Evolutionary conservation across 1,140 invertebrate genomes (phyloP), one percentile per base, ranked within the genome.

Genomic region (Dufourea novaeangliae): DNA sequence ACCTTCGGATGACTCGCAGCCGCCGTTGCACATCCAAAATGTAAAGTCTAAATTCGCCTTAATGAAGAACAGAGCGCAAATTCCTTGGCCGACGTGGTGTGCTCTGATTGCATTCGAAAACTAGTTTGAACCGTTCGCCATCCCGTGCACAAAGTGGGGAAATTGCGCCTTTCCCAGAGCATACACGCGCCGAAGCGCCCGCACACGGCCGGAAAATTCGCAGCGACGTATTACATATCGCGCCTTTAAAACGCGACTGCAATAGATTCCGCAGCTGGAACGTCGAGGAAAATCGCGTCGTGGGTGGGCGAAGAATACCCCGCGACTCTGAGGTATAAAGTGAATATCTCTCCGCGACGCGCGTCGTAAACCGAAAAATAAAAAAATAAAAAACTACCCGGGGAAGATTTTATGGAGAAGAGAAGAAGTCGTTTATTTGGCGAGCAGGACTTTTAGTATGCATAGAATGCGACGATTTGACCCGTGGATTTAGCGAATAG

Each of bases 51-150:
- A n/a, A n/a, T n/a, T n/a, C n/a, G n/a, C n/a, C n/a, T n/a, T n/a
- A 71, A 61, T 27, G 46, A 71, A 37, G 37, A 71, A 34, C 37
- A 12, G 32, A 22, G 39, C n/a, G n/a, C n/a, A 39, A 62, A 71
- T 20, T 62, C 39, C 11, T 41, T 34, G 39, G 2, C 34, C 20
- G n/a, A n/a, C n/a, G 46, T 3, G 37, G 10, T 32, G 29, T 61
- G 39, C 46, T 46, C 39, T 62, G 56, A 62, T 62, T 61, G 54
- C 27, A 46, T 71, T 71, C 37, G 27, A 46, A n/a, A 71, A 62
- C 69, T 61, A 46, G 56, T 62, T 71, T 44, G 61, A 62, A 71
- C 25, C 17, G 37, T 0, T n/a, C n/a, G n/a, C n/a, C n/a, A n/a
- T 27, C 57, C 17, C 57, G 57, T n/a, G 20, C n/a, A 34, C n/a